Base-by-base conservation (phyloP, 2,797 vertebrate species). In the Strix occidentalis region DNA sequence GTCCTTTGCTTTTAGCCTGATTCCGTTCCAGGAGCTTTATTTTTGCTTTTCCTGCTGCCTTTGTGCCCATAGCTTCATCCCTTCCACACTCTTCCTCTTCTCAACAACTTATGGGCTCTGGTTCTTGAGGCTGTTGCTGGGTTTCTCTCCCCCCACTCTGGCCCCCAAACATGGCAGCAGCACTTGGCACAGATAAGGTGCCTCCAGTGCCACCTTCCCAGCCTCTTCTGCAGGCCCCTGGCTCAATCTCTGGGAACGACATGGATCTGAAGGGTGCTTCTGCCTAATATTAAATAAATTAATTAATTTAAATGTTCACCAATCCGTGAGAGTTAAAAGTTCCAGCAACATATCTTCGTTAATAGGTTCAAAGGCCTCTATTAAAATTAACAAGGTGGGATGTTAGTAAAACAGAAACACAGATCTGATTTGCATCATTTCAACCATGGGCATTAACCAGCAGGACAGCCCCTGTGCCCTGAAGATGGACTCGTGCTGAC, bases 371-470 rank as follows among this genome's bases (percentile, higher is more conserved):
- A 94, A 85, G 71, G 64, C 54, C 45, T 83, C 91, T 90, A 89
- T 60, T 82, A 87, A 91, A 90, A 91, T 93, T 87, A 94, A 87
- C 79, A 87, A 85, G 79, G 54, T 35, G 72, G 63, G 68, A 92
- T 64, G 58, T 76, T 69, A 79, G 70, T 84, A 51, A 81, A 89
- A 78, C 48, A 78, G 74, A 87, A 74, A 88, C 37, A 56, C 4
- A 69, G 64, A 63, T 46, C 64, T 58, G 39, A 92, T 88, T 5
- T 16, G 50, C 69, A 77, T 57, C 14, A 65, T 50, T 66, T 56
- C 77, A 72, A 28, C 41, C 71, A 41, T 0, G 1, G n/a, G 33
- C 57, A 25, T 74, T 50, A 66, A 66, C 16, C 10, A 8, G 33
- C 53, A 76, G 64, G 45, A 79, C 2, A 0, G 45, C 9, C 24